A percentile compares a stretch with the other conserved stretches of the same genome.
Conservation (phyloP, 1,140 invertebrate genomes). For the Drosophila repletoides region DNA sequence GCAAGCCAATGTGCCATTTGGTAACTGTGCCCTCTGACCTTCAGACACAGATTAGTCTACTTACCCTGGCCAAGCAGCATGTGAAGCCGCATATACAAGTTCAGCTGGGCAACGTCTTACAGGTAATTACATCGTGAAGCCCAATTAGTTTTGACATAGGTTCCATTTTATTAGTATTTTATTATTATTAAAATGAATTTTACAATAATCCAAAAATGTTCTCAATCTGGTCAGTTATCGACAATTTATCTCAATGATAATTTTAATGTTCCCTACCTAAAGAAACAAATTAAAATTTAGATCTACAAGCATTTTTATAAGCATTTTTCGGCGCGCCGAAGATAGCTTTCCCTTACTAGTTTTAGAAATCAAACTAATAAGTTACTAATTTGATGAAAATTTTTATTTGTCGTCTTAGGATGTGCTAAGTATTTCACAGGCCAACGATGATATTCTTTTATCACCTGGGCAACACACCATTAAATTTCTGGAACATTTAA, state of each 20-base stretch:
- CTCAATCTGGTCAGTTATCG: too few relatives aligned
- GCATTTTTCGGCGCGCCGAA: too few relatives aligned
- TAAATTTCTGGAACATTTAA: slow-evolving; percentile 73
- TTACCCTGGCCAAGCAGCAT: slow-evolving; percentile 77
- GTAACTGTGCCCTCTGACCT: slow-evolving; percentile 83
- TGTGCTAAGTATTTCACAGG: slow-evolving; percentile 82
- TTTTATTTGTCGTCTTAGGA: slow-evolving; percentile 44
- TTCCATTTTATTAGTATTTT: background rate
- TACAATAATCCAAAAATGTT: too few relatives aligned
- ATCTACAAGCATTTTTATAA: too few relatives aligned
- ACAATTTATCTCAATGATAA: too few relatives aligned
- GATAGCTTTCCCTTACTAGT: too few relatives aligned
- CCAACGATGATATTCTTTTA: slow-evolving; percentile 60
- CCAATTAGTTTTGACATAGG: too few relatives aligned
- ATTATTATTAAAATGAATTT: background rate
- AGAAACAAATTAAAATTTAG: too few relatives aligned
- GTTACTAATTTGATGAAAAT: too few relatives aligned
- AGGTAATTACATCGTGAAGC: too few relatives aligned
- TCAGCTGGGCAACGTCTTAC: slow-evolving; percentile 71
- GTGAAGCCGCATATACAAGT: slow-evolving; percentile 37
- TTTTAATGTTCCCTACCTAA: too few relatives aligned
- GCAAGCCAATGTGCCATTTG: slow-evolving; percentile 78
- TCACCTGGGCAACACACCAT: slow-evolving; percentile 66
- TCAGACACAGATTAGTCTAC: slow-evolving; percentile 82
- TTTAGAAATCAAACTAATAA: too few relatives aligned